Percentiles rank a stretch among this genome's conserved stretches.
Evolutionary conservation across 2,797 vertebrate genomes (phyloP).

Genomic region (Sebastiscus tertius): DNA sequence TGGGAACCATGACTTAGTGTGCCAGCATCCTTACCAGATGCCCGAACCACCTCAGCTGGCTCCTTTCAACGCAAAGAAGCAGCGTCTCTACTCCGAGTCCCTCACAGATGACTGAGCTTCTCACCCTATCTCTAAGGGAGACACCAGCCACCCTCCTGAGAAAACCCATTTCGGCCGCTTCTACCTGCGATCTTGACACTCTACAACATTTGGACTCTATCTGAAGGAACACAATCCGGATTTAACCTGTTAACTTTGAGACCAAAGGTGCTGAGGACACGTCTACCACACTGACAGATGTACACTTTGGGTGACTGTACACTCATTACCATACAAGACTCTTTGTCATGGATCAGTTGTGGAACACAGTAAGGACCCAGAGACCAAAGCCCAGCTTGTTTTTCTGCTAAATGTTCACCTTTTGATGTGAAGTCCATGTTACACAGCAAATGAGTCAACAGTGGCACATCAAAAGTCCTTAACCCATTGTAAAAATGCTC

Average conservation of each 20-base stretch:
- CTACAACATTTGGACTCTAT: background rate
- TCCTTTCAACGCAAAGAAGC: too few species aligned
- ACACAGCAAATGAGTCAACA: slow-evolving; percentile 27
- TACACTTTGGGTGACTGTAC: background rate
- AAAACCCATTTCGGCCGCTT: too few species aligned
- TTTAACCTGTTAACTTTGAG: background rate
- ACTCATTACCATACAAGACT: background rate
- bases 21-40: background rate
- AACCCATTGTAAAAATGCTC: background rate
- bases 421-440: background rate
- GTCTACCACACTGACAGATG: background rate
- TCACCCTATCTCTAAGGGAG: too few species aligned
- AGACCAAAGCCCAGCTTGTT: background rate
- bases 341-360: background rate
- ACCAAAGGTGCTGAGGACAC: background rate
- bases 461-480: slow-evolving; percentile 1
- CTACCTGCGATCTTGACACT: background rate
- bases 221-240: background rate
- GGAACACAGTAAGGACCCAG: background rate
- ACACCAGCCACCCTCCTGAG: too few species aligned
- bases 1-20: background rate
- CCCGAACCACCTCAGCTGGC: too few species aligned
- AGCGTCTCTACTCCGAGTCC: too few species aligned
- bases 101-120: too few species aligned
- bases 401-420: background rate